Base-by-base conservation (phyloP, 1,140 invertebrate species). In the Pomacea maculata region DNA sequence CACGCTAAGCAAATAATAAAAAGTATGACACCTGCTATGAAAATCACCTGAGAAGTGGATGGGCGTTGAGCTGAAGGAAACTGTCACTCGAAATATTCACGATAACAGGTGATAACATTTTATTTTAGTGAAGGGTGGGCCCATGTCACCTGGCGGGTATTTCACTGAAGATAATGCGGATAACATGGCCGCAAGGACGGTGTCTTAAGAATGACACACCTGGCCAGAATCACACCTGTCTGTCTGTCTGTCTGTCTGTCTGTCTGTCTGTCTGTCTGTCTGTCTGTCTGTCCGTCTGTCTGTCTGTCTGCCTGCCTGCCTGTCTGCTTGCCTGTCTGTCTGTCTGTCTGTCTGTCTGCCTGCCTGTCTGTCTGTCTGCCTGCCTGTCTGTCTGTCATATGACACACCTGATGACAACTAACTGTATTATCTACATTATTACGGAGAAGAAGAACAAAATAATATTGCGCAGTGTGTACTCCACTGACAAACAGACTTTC, bases 351-450 rank as follows among this genome's bases (percentile, higher is more conserved):
- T 73, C 70, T 7, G n/a, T 71, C 25, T 71, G 15, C 9, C 6
- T 71, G n/a, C 9, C 70, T 71, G n/a, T 71, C 70, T 71, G n/a
- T 71, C 70, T 71, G n/a, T 71, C 70, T 71, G 14, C 11, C 19
- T 19, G 14, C 7, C 70, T n/a, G 12, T 29, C 25, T 29, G n/a
- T 1, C 70, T 29, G 12, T n/a, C 19, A 29, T 34, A 29, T 11
- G n/a, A n/a, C 45, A n/a, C 45, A n/a, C 45, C 70, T 71, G n/a
- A 29, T 11, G 3, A 4, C 70, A 1, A 15, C 25, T 34, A 14
- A 29, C 70, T 25, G 1, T 0, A 6, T 0, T 4, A 19, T 25
- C 70, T 71, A n/a, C 45, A n/a, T 71, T 34, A 29, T 6, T 71
- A 45, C 2, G 2, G 1, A 45, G 2, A 45, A 45, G 6, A 45